Conservation (phyloP, 2,113 vertebrate species). For the Eudorcas thomsonii region DNA sequence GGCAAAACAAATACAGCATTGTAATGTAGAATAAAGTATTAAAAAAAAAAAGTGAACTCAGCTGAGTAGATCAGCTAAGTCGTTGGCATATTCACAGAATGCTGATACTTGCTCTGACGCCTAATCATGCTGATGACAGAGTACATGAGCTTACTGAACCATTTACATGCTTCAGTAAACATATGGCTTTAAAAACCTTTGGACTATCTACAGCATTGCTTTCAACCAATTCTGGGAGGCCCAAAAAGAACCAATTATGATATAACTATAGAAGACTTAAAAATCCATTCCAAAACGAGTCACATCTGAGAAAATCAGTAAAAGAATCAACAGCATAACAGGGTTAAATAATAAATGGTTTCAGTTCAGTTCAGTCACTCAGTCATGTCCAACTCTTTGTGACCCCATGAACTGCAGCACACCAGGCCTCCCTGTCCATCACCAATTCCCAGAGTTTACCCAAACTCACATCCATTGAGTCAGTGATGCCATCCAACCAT, state of each 20-base stretch:
- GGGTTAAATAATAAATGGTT: not conserved
- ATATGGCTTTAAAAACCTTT: constrained; percentile 29
- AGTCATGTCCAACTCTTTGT: not conserved
- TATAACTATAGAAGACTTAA: not conserved
- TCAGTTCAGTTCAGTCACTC: not conserved
- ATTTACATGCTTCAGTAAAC: not conserved
- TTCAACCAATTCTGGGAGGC: not conserved
- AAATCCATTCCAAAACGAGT: constrained; percentile 20
- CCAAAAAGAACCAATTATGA: not conserved
- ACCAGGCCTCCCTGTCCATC: not conserved
- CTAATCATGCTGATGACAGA: not conserved
- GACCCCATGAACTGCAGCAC: not conserved
- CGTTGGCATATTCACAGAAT: constrained; percentile 17
- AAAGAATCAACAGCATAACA: not conserved
- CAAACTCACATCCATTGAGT: not conserved
- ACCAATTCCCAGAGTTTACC: not conserved
- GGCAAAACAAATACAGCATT: too few species aligned
- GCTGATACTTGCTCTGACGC: constrained; percentile 33
- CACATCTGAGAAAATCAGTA: not conserved
- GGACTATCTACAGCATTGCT: not conserved
- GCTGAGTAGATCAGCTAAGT: not conserved
- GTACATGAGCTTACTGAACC: not conserved
- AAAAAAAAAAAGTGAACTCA: not conserved
- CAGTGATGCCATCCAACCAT: not conserved
- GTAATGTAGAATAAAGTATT: too few species aligned